A percentile compares a stretch with the other conserved stretches of the same genome.
Conservation (phyloP, 2,797 vertebrate genomes). For the Coregonus sp. region DNA sequence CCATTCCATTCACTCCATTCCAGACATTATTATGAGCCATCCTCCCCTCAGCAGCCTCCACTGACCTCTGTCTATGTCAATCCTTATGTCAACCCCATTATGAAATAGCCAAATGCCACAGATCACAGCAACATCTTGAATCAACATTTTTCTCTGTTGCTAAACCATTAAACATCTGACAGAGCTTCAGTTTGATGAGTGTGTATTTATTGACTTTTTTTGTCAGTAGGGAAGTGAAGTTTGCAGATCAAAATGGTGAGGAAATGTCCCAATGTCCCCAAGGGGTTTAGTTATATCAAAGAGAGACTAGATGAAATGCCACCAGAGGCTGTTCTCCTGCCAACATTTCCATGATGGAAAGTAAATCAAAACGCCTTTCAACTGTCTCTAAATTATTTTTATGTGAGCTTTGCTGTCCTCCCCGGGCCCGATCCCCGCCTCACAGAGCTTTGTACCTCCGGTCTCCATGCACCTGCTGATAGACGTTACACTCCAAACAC, state of each 20-base stretch:
- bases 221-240: background rate
- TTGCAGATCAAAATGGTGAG: background rate
- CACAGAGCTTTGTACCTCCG: background rate
- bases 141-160: background rate
- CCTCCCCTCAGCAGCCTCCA: too few species aligned
- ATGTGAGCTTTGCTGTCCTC: conserved; percentile 4
- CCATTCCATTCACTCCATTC: too few species aligned
- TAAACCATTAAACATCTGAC: background rate
- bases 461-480: background rate
- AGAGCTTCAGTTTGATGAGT: background rate
- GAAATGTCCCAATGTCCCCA: background rate
- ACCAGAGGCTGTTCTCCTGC: background rate
- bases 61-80: background rate
- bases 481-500: background rate
- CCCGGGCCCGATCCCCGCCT: background rate
- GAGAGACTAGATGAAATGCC: background rate
- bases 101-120: background rate
- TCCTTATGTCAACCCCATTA: background rate
- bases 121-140: background rate
- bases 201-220: background rate
- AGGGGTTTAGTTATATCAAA: background rate
- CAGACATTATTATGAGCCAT: too few species aligned
- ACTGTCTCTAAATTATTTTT: conserved; percentile 2
- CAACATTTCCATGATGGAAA: background rate
- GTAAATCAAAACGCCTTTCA: conserved; percentile 14